These are phyloP conservation scores for Neomicropteryx cornuta DNA, from an alignment of 1,140 invertebrate genomes.

Conservation along the genomic window DNA sequence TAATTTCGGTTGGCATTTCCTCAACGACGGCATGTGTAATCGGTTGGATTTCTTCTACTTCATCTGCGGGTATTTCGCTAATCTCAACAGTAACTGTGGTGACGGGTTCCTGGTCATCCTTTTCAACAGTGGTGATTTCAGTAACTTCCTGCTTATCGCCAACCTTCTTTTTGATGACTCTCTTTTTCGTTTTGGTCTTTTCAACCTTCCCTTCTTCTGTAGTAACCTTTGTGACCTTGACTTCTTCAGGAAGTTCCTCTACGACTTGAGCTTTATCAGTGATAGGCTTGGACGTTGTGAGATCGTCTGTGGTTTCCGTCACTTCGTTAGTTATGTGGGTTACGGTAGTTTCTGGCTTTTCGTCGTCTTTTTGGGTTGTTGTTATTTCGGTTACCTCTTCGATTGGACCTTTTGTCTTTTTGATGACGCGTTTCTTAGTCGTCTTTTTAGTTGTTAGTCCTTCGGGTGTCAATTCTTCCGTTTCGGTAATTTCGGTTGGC, in stretches of 20 bases:
- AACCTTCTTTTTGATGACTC: constrained; percentile 20
- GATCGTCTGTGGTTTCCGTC: constrained; percentile 10
- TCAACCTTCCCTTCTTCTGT: constrained; percentile 18
- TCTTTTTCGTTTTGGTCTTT: constrained; percentile 13
- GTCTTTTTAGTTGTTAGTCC: constrained; percentile 24
- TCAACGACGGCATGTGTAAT: constrained; percentile 11
- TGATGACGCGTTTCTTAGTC: constrained; percentile 22
- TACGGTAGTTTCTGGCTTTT: constrained; percentile 20
- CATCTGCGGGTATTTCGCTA: constrained; percentile 15
- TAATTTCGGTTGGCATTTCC: constrained; percentile 15
- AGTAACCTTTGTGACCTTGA: constrained; percentile 26
- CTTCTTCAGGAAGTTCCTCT: constrained; percentile 24
- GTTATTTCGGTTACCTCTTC: constrained; percentile 22
- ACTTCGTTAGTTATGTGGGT: too few species aligned
- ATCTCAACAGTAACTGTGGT: constrained; percentile 19
- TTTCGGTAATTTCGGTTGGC: constrained; percentile 11
- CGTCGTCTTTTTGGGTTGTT: constrained; percentile 20
- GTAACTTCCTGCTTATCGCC: constrained; percentile 19
- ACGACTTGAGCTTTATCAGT: constrained; percentile 8
- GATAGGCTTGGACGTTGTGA: constrained; percentile 1
- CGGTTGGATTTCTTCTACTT: constrained; percentile 8
- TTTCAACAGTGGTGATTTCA: constrained; percentile 22
- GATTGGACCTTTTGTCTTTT: constrained; percentile 19
- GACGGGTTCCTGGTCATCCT: constrained; percentile 22
- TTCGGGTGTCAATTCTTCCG: constrained; percentile 21